Conservation (phyloP, 2,113 vertebrate species). For the Lasiurus borealis region DNA sequence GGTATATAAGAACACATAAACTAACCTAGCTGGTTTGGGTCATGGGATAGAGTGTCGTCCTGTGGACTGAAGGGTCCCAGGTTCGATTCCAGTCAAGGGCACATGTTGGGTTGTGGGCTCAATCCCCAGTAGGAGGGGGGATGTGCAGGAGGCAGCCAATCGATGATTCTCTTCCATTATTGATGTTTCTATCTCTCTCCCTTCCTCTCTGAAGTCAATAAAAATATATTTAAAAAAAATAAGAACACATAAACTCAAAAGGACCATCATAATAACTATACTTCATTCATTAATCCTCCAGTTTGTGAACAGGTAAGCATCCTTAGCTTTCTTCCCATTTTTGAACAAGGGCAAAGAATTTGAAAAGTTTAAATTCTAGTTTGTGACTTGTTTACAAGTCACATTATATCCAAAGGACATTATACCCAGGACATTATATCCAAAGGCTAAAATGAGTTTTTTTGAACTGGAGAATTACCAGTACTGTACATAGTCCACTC, state of each 20-base stretch:
- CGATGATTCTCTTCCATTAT: too few relatives aligned
- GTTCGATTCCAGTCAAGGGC: too few relatives aligned
- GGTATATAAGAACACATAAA: not conserved
- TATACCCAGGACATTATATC: not conserved
- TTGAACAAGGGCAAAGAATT: conserved; percentile 28
- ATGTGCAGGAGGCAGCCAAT: too few relatives aligned
- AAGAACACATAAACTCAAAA: not conserved
- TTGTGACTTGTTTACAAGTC: conserved; percentile 24
- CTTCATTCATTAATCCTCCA: conserved; percentile 1
- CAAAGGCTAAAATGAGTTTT: conserved; percentile 38
- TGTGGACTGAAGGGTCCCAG: too few relatives aligned
- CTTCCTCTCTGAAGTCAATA: too few relatives aligned
- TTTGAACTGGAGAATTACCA: not conserved
- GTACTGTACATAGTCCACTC: not conserved
- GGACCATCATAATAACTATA: not conserved
- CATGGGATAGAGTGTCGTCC: too few relatives aligned
- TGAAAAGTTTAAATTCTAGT: not conserved
- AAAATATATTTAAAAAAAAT: not conserved
- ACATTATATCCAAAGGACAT: not conserved
- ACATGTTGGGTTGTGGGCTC: too few relatives aligned
- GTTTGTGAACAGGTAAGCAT: not conserved
- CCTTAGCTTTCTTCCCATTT: not conserved
- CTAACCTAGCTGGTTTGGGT: not conserved
- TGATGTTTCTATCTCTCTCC: too few relatives aligned
- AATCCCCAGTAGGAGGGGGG: too few relatives aligned